These are phyloP conservation scores for Sycophila sp. DNA, from an alignment of 1,140 invertebrate species.

Conservation along the genomic window DNA sequence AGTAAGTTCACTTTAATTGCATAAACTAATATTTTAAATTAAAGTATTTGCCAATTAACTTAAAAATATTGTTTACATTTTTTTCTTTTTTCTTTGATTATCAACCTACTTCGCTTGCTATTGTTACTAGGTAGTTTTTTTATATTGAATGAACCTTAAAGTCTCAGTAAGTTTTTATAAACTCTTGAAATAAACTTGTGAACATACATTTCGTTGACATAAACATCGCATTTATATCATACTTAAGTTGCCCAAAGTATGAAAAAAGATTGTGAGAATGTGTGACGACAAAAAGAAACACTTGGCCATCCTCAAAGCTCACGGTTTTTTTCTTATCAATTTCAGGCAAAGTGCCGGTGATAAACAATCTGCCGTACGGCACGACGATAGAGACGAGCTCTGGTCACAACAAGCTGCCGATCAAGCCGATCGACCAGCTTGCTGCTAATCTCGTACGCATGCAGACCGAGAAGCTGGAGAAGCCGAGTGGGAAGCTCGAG, in stretches of 20 bases:
- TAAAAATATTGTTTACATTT: neutral
- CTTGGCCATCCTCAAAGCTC: no score
- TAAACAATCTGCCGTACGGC: conserved; percentile 29
- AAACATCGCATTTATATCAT: no score
- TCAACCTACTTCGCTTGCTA: no score
- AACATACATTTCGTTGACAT: no score
- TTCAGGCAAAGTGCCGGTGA: conserved; percentile 30
- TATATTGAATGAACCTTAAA: no score
- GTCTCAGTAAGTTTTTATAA: no score
- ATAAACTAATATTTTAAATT: no score
- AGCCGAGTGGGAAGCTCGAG: conserved; percentile 58
- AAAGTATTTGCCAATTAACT: neutral
- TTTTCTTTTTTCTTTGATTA: neutral
- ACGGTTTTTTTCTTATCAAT: neutral
- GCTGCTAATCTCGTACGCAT: conserved; percentile 59
- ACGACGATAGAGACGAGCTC: conserved; percentile 19
- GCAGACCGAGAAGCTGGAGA: conserved; percentile 60
- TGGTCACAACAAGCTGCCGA: conserved; percentile 51
- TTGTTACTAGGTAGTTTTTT: no score
- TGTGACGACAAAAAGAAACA: no score
- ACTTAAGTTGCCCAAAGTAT: no score
- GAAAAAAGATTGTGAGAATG: no score
- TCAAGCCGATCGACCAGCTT: conserved; percentile 61
- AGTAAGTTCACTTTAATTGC: conserved; percentile 6
- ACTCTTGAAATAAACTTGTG: no score